phyloP scores from a whole-genome alignment of 2,888 invertebrate species.

The Drosophila peninsularis region DNA sequence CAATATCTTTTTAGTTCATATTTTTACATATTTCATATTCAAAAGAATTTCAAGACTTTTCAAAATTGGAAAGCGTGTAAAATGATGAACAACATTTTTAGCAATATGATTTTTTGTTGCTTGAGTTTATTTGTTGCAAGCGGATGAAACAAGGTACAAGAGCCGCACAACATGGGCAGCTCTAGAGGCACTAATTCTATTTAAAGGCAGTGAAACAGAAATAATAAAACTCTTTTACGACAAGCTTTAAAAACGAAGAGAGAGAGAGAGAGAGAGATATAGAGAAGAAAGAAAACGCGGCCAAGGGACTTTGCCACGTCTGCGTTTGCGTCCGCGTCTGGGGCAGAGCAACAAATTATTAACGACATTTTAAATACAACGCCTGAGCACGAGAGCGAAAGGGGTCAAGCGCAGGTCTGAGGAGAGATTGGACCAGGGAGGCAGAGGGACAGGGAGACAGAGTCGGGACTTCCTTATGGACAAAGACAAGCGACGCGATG shows the following conservation, averaged over 20 bases:
- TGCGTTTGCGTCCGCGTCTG: conserved; percentile 17
- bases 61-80: conserved; percentile 57
- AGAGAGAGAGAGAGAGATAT: no score
- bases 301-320: conserved; percentile 35
- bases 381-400: conserved; percentile 57
- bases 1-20: not conserved
- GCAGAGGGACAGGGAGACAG: not conserved
- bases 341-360: conserved; percentile 77
- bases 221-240: conserved; percentile 74
- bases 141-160: conserved; percentile 20
- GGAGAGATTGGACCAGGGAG: conserved; percentile 5
- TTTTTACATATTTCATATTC: not conserved
- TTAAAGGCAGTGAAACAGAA: conserved; percentile 69
- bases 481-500: conserved; percentile 12
- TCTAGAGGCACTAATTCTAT: conserved; percentile 70
- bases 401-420: conserved; percentile 46
- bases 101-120: conserved; percentile 26
- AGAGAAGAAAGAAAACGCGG: conserved; percentile 25
- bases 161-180: conserved; percentile 48
- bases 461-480: conserved; percentile 20
- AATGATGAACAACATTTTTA: conserved; percentile 34
- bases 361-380: conserved; percentile 81
- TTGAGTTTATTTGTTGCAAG: conserved; percentile 28
- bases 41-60: conserved; percentile 1
- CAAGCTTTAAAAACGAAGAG: conserved; percentile 50